phyloP scores from a whole-genome alignment of 2,113 vertebrate genomes.

The Polypterus bichir region DNA sequence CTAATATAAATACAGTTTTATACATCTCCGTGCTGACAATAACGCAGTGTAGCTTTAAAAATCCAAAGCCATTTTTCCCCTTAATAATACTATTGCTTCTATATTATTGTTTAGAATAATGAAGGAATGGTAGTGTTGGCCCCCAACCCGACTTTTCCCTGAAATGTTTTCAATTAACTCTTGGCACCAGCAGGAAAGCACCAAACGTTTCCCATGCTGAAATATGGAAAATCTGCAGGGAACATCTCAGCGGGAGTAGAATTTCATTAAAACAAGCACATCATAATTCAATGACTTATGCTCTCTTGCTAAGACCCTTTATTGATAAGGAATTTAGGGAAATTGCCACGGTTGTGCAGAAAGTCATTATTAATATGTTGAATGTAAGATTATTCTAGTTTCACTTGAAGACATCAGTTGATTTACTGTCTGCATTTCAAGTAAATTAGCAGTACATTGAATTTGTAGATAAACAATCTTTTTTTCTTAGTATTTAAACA shows the following conservation, averaged over 20 bases:
- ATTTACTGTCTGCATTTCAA: constrained; percentile 11
- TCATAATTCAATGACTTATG: constrained; percentile 70
- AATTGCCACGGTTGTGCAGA: constrained; percentile 62
- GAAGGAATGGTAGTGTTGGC: constrained; percentile 53
- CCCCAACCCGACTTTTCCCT: constrained; percentile 62
- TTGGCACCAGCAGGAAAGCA: constrained; percentile 67
- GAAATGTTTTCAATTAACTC: constrained; percentile 83
- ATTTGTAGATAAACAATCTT: no score
- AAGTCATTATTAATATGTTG: constrained; percentile 48
- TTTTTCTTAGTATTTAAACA: no score
- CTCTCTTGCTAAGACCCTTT: constrained; percentile 49
- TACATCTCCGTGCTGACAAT: constrained; percentile 13
- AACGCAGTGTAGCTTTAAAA: constrained; percentile 46
- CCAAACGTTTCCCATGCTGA: constrained; percentile 74
- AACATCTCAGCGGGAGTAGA: constrained; percentile 67
- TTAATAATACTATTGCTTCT: constrained; percentile 68
- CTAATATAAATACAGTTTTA: no score
- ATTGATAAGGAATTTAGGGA: constrained; percentile 52
- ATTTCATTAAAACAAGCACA: constrained; percentile 72
- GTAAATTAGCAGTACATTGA: not conserved
- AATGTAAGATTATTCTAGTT: constrained; percentile 47
- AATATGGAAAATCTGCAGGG: constrained; percentile 78
- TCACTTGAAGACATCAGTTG: constrained; percentile 29
- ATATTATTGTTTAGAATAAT: constrained; percentile 73
- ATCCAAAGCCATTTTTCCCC: constrained; percentile 41